phyloP scores from a whole-genome alignment of 2,888 invertebrate species.

The Teleiodes luculella region DNA sequence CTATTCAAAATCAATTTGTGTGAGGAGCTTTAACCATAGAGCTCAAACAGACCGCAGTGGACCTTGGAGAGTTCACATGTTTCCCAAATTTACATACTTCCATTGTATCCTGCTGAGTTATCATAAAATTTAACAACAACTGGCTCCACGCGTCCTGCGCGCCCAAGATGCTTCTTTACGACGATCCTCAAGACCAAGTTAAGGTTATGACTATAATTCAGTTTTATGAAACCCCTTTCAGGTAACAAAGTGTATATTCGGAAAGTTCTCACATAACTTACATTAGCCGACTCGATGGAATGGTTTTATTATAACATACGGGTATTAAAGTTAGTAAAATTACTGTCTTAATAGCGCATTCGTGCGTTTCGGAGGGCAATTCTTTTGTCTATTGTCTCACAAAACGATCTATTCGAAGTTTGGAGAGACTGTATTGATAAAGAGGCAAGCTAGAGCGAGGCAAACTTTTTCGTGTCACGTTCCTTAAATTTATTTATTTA shows the following conservation, averaged over 20 bases:
- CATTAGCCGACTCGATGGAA: conserved; percentile 36
- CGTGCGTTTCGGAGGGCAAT: conserved; percentile 25
- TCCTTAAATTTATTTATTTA: not conserved
- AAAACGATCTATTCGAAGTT: conserved; percentile 8
- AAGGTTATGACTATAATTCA: conserved; percentile 74
- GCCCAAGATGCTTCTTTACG: conserved; percentile 72
- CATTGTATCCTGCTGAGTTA: conserved; percentile 63
- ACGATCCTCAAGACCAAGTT: conserved; percentile 68
- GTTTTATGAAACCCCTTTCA: conserved; percentile 75
- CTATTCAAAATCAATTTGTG: conserved; percentile 34
- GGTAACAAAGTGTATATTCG: conserved; percentile 69
- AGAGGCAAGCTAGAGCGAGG: not conserved
- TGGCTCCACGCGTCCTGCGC: conserved; percentile 65
- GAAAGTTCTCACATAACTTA: conserved; percentile 64
- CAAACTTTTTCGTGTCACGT: not conserved
- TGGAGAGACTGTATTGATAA: not conserved
- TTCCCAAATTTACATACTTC: conserved; percentile 66
- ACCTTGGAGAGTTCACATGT: conserved; percentile 39
- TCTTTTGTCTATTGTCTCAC: conserved; percentile 47
- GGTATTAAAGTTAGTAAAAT: conserved; percentile 30
- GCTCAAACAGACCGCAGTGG: conserved; percentile 40
- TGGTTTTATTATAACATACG: conserved; percentile 22
- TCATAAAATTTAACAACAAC: conserved; percentile 73
- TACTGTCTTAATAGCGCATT: conserved; percentile 28
- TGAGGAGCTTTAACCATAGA: conserved; percentile 34